Evolutionary conservation across 2,797 vertebrate genomes (phyloP), one percentile per base, ranked within the genome.

Genomic region (Vultur gryphus): DNA sequence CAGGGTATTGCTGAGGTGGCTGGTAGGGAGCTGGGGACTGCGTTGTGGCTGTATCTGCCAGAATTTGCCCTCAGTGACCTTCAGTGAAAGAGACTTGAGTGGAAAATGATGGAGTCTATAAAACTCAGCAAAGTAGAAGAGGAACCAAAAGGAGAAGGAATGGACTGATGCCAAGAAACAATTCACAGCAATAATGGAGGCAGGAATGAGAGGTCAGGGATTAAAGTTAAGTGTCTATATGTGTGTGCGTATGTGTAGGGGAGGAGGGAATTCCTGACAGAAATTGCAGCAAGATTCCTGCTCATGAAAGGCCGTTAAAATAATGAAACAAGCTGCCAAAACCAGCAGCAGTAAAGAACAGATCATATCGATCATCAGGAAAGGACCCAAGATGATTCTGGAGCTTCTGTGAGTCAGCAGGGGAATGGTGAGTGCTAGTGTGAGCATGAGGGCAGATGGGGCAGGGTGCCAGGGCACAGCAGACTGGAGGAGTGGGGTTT

Each of bases 191-290:
- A 51, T 94, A 91, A 87, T 5, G 31, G 83, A 89, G 94, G 62
- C 70, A 83, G 90, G 57, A 97, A 95, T 44, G 79, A 91, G 88
- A 93, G 93, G 93, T 93, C 88, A 79, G 91, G 90, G 82, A 83
- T 89, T 95, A 71, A 87, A 92, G 78, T 85, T 78, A 95, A 95
- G 87, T 57, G n/a, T 80, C 83, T 95, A 4, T 61, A 23, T 33
- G 44, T 49, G 49, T 43, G 73, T n/a, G 76, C 2, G 3, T 57
- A 5, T 57, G 58, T 59, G 52, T 15, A 81, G 26, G 48, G 82
- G 44, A 94, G 59, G 75, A 89, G 64, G 75, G 59, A 83, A 71
- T 37, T 88, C 73, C 78, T 90, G 76, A 90, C 77, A 96, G 87
- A 84, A 94, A 87, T 24, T 84, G n/a, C 82, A 67, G 85, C 52